These are phyloP conservation scores for Micrasema longulum DNA, from an alignment of 1,140 invertebrate genomes.

Conservation along the genomic window DNA sequence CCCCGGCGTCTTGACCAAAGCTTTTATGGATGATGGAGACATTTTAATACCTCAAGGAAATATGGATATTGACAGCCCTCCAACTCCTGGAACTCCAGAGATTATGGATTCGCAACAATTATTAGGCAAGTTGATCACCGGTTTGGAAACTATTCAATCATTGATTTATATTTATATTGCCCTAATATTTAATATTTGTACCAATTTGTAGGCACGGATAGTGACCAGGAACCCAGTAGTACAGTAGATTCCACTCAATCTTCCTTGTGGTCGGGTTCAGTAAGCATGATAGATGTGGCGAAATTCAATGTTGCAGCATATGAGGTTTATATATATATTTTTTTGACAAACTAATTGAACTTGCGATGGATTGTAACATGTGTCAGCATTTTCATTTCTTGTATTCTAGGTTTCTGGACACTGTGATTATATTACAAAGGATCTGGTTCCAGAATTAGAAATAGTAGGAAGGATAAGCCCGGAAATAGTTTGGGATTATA, in stretches of 20 bases:
- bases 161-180: too few species aligned
- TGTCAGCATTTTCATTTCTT: not conserved
- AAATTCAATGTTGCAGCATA: constrained; percentile 88
- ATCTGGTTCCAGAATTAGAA: constrained; percentile 83
- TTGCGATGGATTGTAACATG: not conserved
- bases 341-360: not conserved
- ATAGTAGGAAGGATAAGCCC: constrained; percentile 92
- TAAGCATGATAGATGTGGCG: constrained; percentile 92
- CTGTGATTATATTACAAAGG: constrained; percentile 75
- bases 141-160: too few species aligned
- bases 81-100: constrained; percentile 39
- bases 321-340: constrained; percentile 69
- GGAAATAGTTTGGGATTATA: constrained; percentile 93
- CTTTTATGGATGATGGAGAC: constrained; percentile 23
- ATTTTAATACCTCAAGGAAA: constrained; percentile 24
- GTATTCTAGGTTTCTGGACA: constrained; percentile 71
- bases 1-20: not conserved
- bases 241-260: constrained; percentile 67
- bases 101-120: constrained; percentile 13
- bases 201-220: constrained; percentile 64
- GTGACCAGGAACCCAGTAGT: constrained; percentile 73
- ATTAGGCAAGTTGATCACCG: not conserved
- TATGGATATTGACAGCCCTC: constrained; percentile 20
- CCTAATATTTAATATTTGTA: too few species aligned
- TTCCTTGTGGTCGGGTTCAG: constrained; percentile 86